phyloP scores from a whole-genome alignment of 2,113 vertebrate species.

The Phalacrocorax pelagicus region DNA sequence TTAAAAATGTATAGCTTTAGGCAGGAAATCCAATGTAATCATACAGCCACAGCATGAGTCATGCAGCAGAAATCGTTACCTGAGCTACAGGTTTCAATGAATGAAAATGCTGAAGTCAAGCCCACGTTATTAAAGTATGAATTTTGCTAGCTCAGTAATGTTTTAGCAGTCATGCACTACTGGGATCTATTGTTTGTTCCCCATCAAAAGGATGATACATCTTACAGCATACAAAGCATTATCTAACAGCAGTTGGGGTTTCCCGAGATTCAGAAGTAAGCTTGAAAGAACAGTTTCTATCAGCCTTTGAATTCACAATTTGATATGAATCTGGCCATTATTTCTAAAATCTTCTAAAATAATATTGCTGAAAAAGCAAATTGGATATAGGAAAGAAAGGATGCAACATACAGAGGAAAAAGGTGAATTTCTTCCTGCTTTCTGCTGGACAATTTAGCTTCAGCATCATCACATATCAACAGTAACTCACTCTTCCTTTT shows the following conservation, averaged over 20 bases:
- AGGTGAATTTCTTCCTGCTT: not conserved
- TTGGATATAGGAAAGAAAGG: not conserved
- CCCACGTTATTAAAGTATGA: not conserved
- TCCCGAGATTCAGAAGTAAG: constrained; percentile 47
- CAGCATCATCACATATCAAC: not conserved
- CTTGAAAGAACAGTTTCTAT: constrained; percentile 39
- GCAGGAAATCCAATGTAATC: not conserved
- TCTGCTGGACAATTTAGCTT: not conserved
- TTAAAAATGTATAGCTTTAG: not conserved
- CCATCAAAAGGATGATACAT: constrained; percentile 22
- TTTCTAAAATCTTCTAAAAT: constrained; percentile 52
- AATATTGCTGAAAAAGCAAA: not conserved
- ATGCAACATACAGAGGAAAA: not conserved
- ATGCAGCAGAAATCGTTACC: not conserved
- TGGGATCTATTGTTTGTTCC: constrained; percentile 40
- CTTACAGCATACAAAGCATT: constrained; percentile 44
- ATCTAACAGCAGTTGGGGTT: constrained; percentile 39
- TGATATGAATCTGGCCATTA: constrained; percentile 2
- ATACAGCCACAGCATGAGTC: not conserved
- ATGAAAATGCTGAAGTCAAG: constrained; percentile 28
- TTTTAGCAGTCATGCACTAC: constrained; percentile 39
- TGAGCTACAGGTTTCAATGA: constrained; percentile 26
- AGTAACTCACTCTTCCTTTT: not conserved
- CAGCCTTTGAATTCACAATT: constrained; percentile 53
- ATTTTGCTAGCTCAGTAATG: constrained; percentile 63